These are phyloP conservation scores for Platygyra sinensis DNA, from an alignment of 64 coral and sea anemone genomes.

Conservation along the genomic window DNA sequence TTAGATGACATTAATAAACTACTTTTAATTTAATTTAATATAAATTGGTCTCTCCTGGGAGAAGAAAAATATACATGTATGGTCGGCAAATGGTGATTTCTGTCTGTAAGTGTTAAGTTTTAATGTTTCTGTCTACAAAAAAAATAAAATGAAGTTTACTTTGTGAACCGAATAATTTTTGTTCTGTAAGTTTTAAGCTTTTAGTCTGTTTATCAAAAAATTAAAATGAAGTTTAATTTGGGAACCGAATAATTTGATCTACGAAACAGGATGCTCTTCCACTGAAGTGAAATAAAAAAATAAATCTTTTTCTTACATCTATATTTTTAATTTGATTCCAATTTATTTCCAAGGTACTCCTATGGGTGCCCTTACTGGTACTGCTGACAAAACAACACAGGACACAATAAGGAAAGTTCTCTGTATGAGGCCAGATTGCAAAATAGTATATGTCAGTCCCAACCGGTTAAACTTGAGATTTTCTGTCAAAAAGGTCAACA, in stretches of 20 bases:
- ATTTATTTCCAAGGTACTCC: slow-evolving; percentile 22
- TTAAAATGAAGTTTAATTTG: too few species aligned
- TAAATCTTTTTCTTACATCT: background rate
- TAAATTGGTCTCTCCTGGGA: too few species aligned
- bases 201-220: too few species aligned
- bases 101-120: too few species aligned
- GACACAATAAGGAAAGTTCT: slow-evolving; percentile 21
- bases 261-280: background rate
- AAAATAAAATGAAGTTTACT: too few species aligned
- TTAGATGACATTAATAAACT: too few species aligned
- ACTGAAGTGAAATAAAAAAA: background rate
- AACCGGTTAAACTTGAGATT: slow-evolving; percentile 18
- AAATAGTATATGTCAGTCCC: slow-evolving; percentile 22
- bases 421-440: background rate
- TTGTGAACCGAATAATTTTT: too few species aligned
- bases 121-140: too few species aligned
- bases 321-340: background rate
- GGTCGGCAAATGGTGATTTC: too few species aligned
- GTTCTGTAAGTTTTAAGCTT: too few species aligned
- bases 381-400: slow-evolving; percentile 22
- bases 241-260: background rate
- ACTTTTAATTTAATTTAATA: background rate
- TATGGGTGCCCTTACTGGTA: slow-evolving; percentile 30
- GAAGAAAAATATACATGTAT: too few species aligned
- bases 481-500: background rate